Conservation (phyloP, 1,140 invertebrate species). For the Drosophila jambulina region DNA sequence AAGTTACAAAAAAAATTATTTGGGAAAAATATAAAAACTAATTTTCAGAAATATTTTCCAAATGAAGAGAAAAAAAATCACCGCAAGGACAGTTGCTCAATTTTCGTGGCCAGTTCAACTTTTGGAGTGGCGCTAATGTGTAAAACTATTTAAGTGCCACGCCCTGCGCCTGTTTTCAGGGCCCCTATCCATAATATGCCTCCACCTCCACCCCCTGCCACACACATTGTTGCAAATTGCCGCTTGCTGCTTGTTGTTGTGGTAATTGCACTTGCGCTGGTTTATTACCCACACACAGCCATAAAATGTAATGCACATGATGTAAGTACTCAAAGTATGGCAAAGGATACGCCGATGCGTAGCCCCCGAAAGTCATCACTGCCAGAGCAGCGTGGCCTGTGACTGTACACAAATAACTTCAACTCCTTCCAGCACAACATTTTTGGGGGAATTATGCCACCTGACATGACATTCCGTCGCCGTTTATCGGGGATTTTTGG, state of each 20-base stretch:
- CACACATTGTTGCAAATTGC: slow-evolving; percentile 73
- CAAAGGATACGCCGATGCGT: slow-evolving; percentile 41
- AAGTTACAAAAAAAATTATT: not conserved
- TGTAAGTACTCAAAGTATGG: slow-evolving; percentile 72
- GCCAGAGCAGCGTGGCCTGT: slow-evolving; percentile 3
- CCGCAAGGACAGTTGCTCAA: too few species aligned
- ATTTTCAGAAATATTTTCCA: not conserved
- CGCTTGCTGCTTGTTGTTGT: slow-evolving; percentile 37
- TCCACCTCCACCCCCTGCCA: not conserved
- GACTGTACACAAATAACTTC: slow-evolving; percentile 4
- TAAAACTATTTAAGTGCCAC: slow-evolving; percentile 67
- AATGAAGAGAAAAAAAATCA: not conserved
- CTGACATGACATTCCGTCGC: slow-evolving; percentile 44
- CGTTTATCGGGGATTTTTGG: slow-evolving; percentile 49
- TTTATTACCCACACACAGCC: slow-evolving; percentile 73
- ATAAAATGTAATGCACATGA: slow-evolving; percentile 79
- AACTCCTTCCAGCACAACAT: not conserved
- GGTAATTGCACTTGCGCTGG: slow-evolving; percentile 75
- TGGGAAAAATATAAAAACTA: not conserved
- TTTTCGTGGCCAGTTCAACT: slow-evolving; percentile 31
- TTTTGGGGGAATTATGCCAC: slow-evolving; percentile 29
- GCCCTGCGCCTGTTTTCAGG: not conserved
- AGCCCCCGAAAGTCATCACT: slow-evolving; percentile 33
- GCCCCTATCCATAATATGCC: not conserved
- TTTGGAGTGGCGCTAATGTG: slow-evolving; percentile 54